These are phyloP conservation scores for Ondatra zibethicus DNA, from an alignment of 2,113 vertebrate genomes.

Conservation along the genomic window DNA sequence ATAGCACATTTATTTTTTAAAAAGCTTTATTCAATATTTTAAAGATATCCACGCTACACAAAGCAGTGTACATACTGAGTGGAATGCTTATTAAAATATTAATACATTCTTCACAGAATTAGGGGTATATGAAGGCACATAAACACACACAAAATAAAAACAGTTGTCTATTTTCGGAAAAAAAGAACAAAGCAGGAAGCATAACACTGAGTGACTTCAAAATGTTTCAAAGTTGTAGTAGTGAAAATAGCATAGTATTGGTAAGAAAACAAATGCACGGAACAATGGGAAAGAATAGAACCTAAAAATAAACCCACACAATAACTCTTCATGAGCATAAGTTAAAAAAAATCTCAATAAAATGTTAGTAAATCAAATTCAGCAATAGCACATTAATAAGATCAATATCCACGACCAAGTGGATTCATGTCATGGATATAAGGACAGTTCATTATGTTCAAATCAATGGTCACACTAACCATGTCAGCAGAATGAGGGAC, in stretches of 20 bases:
- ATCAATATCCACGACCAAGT: background rate
- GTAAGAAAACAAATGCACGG: background rate
- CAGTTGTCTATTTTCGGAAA: background rate
- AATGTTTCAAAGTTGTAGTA: background rate
- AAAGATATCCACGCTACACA: background rate
- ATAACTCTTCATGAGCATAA: no score
- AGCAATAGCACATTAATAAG: background rate
- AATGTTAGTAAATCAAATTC: background rate
- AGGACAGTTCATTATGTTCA: background rate
- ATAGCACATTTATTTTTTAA: background rate
- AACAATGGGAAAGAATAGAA: background rate
- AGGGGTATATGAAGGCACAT: background rate
- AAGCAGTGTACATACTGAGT: background rate
- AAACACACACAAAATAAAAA: background rate
- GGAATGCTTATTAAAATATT: background rate
- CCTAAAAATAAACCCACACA: background rate
- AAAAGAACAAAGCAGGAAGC: background rate
- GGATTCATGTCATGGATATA: background rate
- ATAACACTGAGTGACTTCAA: background rate
- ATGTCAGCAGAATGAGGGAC: background rate
- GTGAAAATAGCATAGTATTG: background rate
- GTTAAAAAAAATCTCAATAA: background rate
- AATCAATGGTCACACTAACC: background rate
- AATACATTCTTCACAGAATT: background rate
- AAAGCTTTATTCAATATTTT: background rate